phyloP scores from a whole-genome alignment of 1,140 invertebrate genomes.

The Anoplophora glabripennis region DNA sequence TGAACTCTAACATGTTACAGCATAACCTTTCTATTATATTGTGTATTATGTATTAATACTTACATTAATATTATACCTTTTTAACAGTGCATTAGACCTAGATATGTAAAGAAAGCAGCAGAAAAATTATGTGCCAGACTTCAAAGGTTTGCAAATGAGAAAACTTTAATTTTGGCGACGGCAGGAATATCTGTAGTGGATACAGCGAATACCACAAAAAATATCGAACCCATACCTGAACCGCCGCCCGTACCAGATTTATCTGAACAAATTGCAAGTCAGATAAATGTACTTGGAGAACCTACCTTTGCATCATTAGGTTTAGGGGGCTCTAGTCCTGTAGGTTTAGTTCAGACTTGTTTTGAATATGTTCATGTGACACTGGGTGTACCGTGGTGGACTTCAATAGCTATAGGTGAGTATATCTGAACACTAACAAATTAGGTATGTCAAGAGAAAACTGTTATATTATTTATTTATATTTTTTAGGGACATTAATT shows the following conservation, averaged over 20 bases:
- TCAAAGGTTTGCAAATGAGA: constrained; percentile 7
- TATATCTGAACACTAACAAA: no score
- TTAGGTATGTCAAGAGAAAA: no score
- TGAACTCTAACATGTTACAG: no score
- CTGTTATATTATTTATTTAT: neutral
- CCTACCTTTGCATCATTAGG: constrained; percentile 76
- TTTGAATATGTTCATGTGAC: constrained; percentile 80
- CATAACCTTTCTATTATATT: no score
- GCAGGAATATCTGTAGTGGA: constrained; percentile 7
- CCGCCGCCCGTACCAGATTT: constrained; percentile 49
- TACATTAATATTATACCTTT: neutral
- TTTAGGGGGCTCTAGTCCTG: constrained; percentile 72
- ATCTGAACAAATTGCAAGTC: constrained; percentile 47
- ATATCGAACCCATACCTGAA: constrained; percentile 32
- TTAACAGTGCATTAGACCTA: constrained; percentile 3
- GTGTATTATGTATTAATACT: no score
- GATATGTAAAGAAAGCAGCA: constrained; percentile 6
- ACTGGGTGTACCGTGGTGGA: constrained; percentile 86
- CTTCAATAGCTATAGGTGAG: constrained; percentile 70
- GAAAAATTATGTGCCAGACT: constrained; percentile 4
- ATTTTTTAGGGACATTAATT: constrained; percentile 66
- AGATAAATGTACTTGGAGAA: constrained; percentile 63
- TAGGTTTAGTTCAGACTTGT: constrained; percentile 74
- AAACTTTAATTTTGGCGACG: constrained; percentile 5
- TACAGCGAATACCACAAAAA: neutral